Percentiles rank a stretch among this genome's conserved stretches.
These are phyloP conservation scores for Naso thynnoides DNA, from an alignment of 2,797 vertebrate species.

Conservation along the genomic window DNA sequence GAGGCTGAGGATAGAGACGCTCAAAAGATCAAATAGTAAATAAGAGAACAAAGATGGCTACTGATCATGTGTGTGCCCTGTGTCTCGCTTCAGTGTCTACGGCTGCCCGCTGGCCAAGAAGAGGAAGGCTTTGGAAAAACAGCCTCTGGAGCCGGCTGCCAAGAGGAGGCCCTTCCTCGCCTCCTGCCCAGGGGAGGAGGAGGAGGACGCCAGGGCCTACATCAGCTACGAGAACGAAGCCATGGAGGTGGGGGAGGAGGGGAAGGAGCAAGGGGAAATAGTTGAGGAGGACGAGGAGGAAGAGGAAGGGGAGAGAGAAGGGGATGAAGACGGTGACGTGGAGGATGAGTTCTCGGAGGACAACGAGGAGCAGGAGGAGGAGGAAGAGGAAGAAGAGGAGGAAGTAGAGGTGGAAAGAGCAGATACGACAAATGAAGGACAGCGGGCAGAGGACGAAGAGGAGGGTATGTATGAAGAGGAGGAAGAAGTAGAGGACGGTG, in stretches of 20 bases:
- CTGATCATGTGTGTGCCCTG: conserved; percentile 36
- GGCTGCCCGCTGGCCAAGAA: conserved; percentile 98
- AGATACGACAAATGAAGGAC: conserved; percentile 51
- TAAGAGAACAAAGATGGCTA: conserved; percentile 37
- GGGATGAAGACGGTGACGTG: conserved; percentile 67
- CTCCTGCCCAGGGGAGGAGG: conserved; percentile 82
- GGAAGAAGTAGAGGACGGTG: conserved; percentile 88
- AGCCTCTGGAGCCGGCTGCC: conserved; percentile 91
- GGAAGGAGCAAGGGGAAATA: conserved; percentile 88
- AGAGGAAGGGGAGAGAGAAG: conserved; percentile 60
- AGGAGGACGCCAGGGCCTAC: conserved; percentile 86
- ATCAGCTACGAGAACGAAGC: conserved; percentile 87
- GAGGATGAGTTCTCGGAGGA: conserved; percentile 77
- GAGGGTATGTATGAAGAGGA: conserved; percentile 73
- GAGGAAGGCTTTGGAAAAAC: conserved; percentile 95
- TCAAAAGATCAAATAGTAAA: conserved; percentile 14
- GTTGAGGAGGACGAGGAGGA: conserved; percentile 84
- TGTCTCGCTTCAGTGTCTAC: conserved; percentile 88
- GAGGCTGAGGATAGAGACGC: background rate
- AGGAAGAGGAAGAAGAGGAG: conserved; percentile 82
- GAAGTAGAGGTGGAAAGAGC: conserved; percentile 74
- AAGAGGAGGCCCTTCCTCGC: conserved; percentile 92
- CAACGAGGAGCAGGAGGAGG: conserved; percentile 79
- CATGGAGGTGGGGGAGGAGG: conserved; percentile 86
- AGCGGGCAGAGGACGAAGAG: conserved; percentile 82